Conservation (phyloP, 2,113 vertebrate species). For the Cromileptes altivelis region DNA sequence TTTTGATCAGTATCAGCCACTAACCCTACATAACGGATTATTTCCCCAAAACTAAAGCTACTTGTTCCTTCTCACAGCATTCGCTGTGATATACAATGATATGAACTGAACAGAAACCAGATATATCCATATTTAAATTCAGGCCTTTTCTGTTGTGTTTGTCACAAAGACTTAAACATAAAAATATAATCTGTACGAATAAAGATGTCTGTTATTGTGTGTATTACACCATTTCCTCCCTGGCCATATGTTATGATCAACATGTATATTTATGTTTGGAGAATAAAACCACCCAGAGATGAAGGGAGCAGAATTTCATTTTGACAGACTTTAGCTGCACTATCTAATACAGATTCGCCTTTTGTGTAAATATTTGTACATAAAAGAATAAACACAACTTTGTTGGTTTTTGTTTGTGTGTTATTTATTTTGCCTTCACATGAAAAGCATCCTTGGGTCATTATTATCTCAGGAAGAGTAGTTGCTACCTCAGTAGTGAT, state of each 20-base stretch:
- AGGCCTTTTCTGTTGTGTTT: neutral
- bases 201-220: neutral
- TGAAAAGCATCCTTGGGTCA: too few relatives aligned
- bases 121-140: conserved; percentile 2
- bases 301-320: neutral
- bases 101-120: conserved; percentile 6
- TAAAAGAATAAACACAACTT: too few relatives aligned
- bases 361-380: too few relatives aligned
- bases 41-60: conserved; percentile 84
- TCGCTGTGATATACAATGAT: conserved; percentile 64
- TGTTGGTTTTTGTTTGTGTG: too few relatives aligned
- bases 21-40: conserved; percentile 84
- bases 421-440: too few relatives aligned
- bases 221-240: neutral
- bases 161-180: too few relatives aligned
- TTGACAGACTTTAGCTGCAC: too few relatives aligned
- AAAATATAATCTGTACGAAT: too few relatives aligned
- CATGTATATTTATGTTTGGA: neutral
- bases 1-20: conserved; percentile 88
- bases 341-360: too few relatives aligned
- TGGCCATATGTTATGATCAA: neutral
- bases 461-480: too few relatives aligned
- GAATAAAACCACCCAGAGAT: neutral
- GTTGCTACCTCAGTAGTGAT: too few relatives aligned
- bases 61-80: conserved; percentile 54